Conservation (phyloP, 2,888 invertebrate species). For the Chrysopilus asiliformis region DNA sequence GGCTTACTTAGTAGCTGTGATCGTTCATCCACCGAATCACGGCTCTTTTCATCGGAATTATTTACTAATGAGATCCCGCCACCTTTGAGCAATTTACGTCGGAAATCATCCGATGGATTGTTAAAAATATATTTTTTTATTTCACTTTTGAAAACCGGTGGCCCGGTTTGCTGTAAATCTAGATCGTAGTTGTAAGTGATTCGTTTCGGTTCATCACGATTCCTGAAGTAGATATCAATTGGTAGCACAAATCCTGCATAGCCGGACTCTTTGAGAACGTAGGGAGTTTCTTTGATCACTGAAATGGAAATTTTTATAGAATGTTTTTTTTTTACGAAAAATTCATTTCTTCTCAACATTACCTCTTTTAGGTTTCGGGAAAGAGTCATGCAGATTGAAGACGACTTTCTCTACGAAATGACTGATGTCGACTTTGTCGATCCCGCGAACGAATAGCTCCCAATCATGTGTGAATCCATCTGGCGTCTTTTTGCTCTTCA, state of each 20-base stretch:
- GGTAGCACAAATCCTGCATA: constrained; percentile 88
- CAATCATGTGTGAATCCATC: constrained; percentile 96
- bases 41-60: constrained; percentile 42
- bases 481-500: constrained; percentile 66
- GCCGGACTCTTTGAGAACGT: constrained; percentile 80
- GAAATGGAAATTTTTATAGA: too few species aligned
- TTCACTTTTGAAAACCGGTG: constrained; percentile 54
- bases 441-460: constrained; percentile 87
- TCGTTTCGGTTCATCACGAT: constrained; percentile 81
- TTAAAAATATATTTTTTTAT: constrained; percentile 75
- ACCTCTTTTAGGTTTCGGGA: constrained; percentile 85
- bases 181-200: constrained; percentile 76
- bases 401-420: constrained; percentile 88
- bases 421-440: constrained; percentile 74
- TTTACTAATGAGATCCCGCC: constrained; percentile 53
- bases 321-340: constrained; percentile 2
- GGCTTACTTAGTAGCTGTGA: constrained; percentile 55
- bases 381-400: constrained; percentile 82
- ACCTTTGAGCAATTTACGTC: constrained; percentile 71
- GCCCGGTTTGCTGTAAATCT: constrained; percentile 60
- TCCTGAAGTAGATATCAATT: constrained; percentile 79
- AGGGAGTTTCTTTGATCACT: constrained; percentile 88
- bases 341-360: constrained; percentile 22
- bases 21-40: constrained; percentile 44
- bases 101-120: constrained; percentile 80